These are phyloP conservation scores for Drosophila yooni DNA, from an alignment of 2,888 invertebrate genomes.

Conservation along the genomic window DNA sequence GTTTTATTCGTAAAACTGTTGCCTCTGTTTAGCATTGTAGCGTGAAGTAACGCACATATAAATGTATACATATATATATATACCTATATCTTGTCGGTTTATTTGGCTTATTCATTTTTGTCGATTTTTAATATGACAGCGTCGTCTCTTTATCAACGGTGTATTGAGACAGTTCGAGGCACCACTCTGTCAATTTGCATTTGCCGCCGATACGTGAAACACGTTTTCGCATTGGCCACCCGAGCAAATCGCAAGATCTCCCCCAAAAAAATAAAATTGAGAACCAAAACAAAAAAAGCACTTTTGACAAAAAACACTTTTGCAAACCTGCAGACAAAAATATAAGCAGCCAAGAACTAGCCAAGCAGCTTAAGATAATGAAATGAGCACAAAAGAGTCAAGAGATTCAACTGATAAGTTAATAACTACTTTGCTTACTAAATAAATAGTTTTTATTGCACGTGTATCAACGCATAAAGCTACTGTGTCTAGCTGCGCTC, in stretches of 20 bases:
- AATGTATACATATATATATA: conserved; percentile 1
- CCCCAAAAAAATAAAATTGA: conserved; percentile 1
- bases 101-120: conserved; percentile 64
- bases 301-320: conserved; percentile 3
- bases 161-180: conserved; percentile 33
- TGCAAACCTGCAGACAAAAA: conserved; percentile 10
- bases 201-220: conserved; percentile 54
- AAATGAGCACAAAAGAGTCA: conserved; percentile 13
- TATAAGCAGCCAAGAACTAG: conserved; percentile 5
- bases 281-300: background rate
- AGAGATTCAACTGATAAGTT: conserved; percentile 31
- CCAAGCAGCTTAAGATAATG: conserved; percentile 42
- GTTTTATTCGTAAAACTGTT: conserved; percentile 51
- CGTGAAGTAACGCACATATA: conserved; percentile 53
- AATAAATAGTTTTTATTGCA: conserved; percentile 18
- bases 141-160: conserved; percentile 47
- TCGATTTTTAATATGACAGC: conserved; percentile 66
- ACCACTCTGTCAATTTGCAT: conserved; percentile 39
- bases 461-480: conserved; percentile 17
- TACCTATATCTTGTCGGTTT: conserved; percentile 23
- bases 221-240: conserved; percentile 60
- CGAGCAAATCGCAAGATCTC: conserved; percentile 13
- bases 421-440: conserved; percentile 11
- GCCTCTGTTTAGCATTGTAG: conserved; percentile 72
- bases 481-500: conserved; percentile 23